Percentiles rank a stretch among this genome's conserved stretches.
Evolutionary conservation across 2,113 vertebrate genomes (phyloP).

Genomic region (Sinocyclocheilus rhinocerous): DNA sequence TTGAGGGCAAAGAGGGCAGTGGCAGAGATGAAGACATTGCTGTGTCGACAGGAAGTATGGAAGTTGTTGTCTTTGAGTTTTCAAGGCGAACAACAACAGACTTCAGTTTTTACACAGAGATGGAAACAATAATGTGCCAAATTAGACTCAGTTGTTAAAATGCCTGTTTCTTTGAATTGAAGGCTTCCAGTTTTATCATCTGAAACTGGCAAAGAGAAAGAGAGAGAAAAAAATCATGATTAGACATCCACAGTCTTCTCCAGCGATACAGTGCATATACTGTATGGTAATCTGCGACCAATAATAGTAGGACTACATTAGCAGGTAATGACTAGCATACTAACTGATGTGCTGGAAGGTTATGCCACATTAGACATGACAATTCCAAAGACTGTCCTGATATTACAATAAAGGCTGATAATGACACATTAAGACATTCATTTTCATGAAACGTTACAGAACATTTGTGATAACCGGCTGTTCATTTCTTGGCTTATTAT

Average conservation of each 20-base stretch:
- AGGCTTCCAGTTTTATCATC: constrained; percentile 50
- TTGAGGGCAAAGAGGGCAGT: constrained; percentile 85
- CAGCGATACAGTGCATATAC: background rate
- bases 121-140: background rate
- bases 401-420: background rate
- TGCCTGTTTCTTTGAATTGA: constrained; percentile 16
- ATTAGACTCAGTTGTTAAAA: background rate
- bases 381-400: background rate
- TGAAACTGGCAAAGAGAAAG: constrained; percentile 58
- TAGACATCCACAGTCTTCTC: background rate
- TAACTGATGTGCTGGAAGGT: too few species aligned
- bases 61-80: constrained; percentile 56
- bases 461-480: background rate
- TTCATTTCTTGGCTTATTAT: background rate
- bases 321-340: too few species aligned
- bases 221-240: background rate
- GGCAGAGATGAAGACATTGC: constrained; percentile 75
- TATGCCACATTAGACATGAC: background rate
- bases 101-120: background rate
- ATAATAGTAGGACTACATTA: too few species aligned
- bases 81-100: constrained; percentile 61
- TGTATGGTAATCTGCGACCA: too few species aligned
- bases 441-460: background rate
- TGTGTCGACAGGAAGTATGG: constrained; percentile 11
- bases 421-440: background rate